phyloP scores from a whole-genome alignment of 2,113 vertebrate species.

The Caracal caracal region DNA sequence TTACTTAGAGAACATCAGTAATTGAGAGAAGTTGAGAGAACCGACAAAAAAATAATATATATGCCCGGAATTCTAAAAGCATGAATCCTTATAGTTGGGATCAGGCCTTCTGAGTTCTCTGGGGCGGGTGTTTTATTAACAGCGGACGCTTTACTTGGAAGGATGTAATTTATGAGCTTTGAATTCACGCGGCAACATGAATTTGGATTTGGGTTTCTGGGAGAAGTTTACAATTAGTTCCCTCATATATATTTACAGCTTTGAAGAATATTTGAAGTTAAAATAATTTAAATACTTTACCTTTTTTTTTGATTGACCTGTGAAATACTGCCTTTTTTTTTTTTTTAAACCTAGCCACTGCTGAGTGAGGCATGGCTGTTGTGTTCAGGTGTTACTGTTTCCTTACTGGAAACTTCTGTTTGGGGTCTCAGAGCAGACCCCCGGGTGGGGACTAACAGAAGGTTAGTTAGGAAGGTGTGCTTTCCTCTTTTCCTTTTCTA shows the following conservation, averaged over 20 bases:
- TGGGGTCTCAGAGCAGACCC: background rate
- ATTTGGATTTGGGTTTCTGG: slow-evolving; percentile 73
- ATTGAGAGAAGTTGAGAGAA: slow-evolving; percentile 78
- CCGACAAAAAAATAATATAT: slow-evolving; percentile 69
- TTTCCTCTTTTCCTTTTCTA: background rate
- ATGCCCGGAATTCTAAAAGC: slow-evolving; percentile 69
- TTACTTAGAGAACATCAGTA: slow-evolving; percentile 72
- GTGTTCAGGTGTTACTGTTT: background rate
- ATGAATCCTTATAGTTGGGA: slow-evolving; percentile 75
- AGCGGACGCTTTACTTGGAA: slow-evolving; percentile 68
- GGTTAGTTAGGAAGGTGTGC: background rate
- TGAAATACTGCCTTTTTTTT: slow-evolving; percentile 37
- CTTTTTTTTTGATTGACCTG: slow-evolving; percentile 44
- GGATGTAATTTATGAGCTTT: slow-evolving; percentile 75
- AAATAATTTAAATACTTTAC: slow-evolving; percentile 68
- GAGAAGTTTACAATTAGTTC: slow-evolving; percentile 79
- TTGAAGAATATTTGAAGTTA: slow-evolving; percentile 70
- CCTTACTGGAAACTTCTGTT: background rate
- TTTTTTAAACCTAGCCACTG: background rate
- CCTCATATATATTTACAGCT: slow-evolving; percentile 73
- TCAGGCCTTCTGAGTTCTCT: slow-evolving; percentile 68
- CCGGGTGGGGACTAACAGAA: background rate
- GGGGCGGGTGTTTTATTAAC: slow-evolving; percentile 75
- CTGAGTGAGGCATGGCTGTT: background rate
- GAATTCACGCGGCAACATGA: slow-evolving; percentile 73